Evolutionary conservation across 2,113 vertebrate genomes (phyloP), one percentile per base, ranked within the genome.

Genomic region (Orientallactaga bullata): DNA sequence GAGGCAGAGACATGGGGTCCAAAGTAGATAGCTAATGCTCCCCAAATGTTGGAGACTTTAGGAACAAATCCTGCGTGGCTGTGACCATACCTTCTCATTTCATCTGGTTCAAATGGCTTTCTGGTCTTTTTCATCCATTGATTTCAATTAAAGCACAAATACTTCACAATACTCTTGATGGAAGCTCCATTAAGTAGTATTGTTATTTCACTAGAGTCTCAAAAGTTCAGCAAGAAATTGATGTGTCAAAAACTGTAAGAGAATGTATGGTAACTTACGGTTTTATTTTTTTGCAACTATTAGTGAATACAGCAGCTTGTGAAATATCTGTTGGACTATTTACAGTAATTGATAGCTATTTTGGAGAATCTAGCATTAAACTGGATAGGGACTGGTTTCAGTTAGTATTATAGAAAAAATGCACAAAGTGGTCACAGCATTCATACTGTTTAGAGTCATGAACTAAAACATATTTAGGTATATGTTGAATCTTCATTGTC

Each of bases 201-300:
- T 30, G 2, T 58, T 65, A 39, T 66, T 1, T 72, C 23, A 80
- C 7, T 71, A 2, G 3, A 5, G 18, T 65, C 37, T 32, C 4
- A n/a, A 83, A 82, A 68, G 18, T 80, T 18, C 11, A 91, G 26
- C 5, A 79, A 91, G 32, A 91, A 86, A 83, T 74, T 88, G 11
- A 92, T 5, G 60, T 24, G 61, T 7, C 55, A 85, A 61, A 80
- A 91, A 74, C 24, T 55, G 12, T 71, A 18, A 71, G 88, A 24
- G 4, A 55, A 1, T 72, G 55, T 80, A 80, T 5, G 10, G 79
- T 69, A 86, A 7, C 32, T 60, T 39, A 69, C 51, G 7, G 8
- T 16, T 76, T 55, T 2, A 71, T 80, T 90, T 42, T 42, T 76
- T 63, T 13, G 39, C 17, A 4, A 61, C 24, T 80, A 16, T 72